Conservation (phyloP, 1,140 invertebrate genomes). For the Penaeus indicus region DNA sequence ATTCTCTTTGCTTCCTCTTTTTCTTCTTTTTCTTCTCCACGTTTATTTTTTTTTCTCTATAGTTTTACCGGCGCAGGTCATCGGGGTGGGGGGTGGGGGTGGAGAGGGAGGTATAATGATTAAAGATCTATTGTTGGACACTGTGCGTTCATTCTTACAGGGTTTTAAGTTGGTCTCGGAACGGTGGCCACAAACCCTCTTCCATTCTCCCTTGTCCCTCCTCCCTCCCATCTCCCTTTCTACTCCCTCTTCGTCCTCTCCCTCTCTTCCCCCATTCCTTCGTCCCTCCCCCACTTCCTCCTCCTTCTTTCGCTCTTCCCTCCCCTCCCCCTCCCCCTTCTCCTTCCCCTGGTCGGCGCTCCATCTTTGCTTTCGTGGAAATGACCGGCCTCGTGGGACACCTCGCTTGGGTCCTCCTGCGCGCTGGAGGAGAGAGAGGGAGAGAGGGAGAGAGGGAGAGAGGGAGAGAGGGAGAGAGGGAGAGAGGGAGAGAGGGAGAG, state of each 20-base stretch:
- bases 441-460: slow-evolving; percentile 1
- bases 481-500: neutral
- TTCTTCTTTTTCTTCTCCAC: neutral
- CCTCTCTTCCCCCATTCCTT: neutral
- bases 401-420: neutral
- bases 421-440: neutral
- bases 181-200: too few relatives aligned
- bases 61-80: neutral
- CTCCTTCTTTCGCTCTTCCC: neutral
- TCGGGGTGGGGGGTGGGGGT: too few relatives aligned
- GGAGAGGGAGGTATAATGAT: too few relatives aligned
- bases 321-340: neutral
- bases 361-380: neutral
- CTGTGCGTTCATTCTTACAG: too few relatives aligned
- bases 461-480: neutral
- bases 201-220: neutral
- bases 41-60: neutral
- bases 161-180: too few relatives aligned
- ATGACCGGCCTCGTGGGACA: neutral
- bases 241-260: too few relatives aligned
- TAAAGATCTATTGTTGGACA: too few relatives aligned
- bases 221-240: neutral
- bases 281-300: neutral
- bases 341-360: neutral
- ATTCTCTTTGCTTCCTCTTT: neutral